Conservation (phyloP, 2,888 invertebrate species). For the Scaptomyza cyrtandrae region DNA sequence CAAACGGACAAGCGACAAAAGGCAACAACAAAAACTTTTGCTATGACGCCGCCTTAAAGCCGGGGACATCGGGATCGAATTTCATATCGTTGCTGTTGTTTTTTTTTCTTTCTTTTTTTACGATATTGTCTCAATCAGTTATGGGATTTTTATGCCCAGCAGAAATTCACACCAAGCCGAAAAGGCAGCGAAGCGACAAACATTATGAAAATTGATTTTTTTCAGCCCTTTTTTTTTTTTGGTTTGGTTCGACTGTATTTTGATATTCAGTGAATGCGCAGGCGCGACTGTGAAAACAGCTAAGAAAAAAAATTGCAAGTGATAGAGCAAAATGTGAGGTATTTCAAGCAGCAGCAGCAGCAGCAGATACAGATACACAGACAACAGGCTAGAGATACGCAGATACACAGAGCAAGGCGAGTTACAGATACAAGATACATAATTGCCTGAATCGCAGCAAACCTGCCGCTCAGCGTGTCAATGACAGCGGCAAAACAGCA, state of each 20-base stretch:
- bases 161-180: conserved; percentile 48
- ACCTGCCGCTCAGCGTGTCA: conserved; percentile 76
- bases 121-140: conserved; percentile 82
- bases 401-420: conserved; percentile 52
- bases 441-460: conserved; percentile 64
- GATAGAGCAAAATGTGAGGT: conserved; percentile 77
- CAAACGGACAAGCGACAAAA: conserved; percentile 61
- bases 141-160: conserved; percentile 36
- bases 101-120: conserved; percentile 51
- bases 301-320: conserved; percentile 59
- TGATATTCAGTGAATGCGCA: conserved; percentile 58
- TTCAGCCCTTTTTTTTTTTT: conserved; percentile 15
- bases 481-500: conserved; percentile 57
- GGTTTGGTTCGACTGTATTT: conserved; percentile 6
- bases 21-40: conserved; percentile 58
- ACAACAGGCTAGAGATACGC: conserved; percentile 35
- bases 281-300: conserved; percentile 56
- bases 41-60: conserved; percentile 53
- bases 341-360: conserved; percentile 58
- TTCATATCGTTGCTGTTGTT: conserved; percentile 57
- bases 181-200: conserved; percentile 28
- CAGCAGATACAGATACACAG: conserved; percentile 23
- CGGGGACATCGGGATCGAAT: conserved; percentile 60
- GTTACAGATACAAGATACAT: conserved; percentile 79
- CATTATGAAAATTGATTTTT: conserved; percentile 3